Percentiles rank a stretch among this genome's conserved stretches.
These are phyloP conservation scores for Drosophila demipolita DNA, from an alignment of 2,888 invertebrate species.

Conservation along the genomic window DNA sequence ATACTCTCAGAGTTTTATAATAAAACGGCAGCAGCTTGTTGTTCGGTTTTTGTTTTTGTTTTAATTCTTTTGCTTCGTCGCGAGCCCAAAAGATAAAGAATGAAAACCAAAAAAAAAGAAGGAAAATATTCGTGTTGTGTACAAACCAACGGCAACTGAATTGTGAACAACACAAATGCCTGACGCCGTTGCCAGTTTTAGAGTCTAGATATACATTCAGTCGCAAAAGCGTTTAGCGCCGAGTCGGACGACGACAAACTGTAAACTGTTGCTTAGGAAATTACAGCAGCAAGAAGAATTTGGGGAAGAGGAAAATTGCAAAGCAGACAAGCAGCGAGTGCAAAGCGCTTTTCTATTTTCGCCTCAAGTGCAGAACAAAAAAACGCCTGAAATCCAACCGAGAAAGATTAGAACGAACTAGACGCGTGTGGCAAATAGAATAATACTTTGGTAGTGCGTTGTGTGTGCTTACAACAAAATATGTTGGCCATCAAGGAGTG, in stretches of 20 bases:
- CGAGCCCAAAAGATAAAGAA: slow-evolving; percentile 65
- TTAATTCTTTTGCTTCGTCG: slow-evolving; percentile 76
- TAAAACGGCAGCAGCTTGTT: slow-evolving; percentile 34
- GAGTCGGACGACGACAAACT: slow-evolving; percentile 56
- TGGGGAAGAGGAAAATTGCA: slow-evolving; percentile 44
- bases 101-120: slow-evolving; percentile 36
- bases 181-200: slow-evolving; percentile 70
- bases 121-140: slow-evolving; percentile 22
- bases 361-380: slow-evolving; percentile 69
- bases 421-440: slow-evolving; percentile 63
- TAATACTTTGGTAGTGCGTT: slow-evolving; percentile 36
- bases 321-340: slow-evolving; percentile 64
- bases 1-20: slow-evolving; percentile 25
- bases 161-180: slow-evolving; percentile 32
- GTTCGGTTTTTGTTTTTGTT: slow-evolving; percentile 74
- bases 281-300: slow-evolving; percentile 27
- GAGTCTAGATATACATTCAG: slow-evolving; percentile 70
- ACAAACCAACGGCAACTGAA: slow-evolving; percentile 31
- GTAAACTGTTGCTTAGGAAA: slow-evolving; percentile 47
- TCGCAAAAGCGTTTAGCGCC: slow-evolving; percentile 77
- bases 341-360: slow-evolving; percentile 77
- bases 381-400: slow-evolving; percentile 10
- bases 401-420: slow-evolving; percentile 45
- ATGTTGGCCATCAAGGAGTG: slow-evolving; percentile 83
- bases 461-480: slow-evolving; percentile 18